Base-by-base conservation (phyloP, 2,888 invertebrate genomes). In the Keiferia lycopersicella region DNA sequence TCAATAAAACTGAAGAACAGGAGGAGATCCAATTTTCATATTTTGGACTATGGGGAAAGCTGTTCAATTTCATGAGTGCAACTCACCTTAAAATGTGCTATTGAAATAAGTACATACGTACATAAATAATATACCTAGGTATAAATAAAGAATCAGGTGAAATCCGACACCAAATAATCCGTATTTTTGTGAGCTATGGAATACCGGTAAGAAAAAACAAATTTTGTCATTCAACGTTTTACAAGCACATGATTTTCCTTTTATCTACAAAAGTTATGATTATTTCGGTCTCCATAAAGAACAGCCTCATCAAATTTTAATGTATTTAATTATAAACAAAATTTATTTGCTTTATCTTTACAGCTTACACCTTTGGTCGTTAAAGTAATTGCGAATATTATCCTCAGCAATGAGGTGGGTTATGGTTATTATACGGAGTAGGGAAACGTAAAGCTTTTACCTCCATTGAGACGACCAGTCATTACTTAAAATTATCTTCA, bases 281-380 rank as follows among this genome's bases (percentile, higher is more conserved):
- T n/a, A 45, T 16, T 45, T 45, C 16, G 45, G n/a, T 45, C 45
- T 45, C 45, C 16, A 0, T 45, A 16, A n/a, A 45, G 45, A 45
- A 45, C n/a, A 7, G 16, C 6, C 0, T 2, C 16, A 4, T n/a
- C 3, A 45, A 16, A n/a, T 1, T 1, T 41, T 4, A 45, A 45
- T 45, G 45, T 4, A n/a, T 45, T n/a, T 7, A 22, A 53, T 53
- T 22, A 22, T 14, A 53, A 26, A 53, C 51, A 53, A 14, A 53
- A 53, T 26, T 22, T 26, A 14, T 14, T 22, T 12, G 11, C 51
- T 22, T 53, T 53, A 53, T 72, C 72, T 64, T 68, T 71, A 74
- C 70, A 61, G 65, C 57, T 38, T 58, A 74, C 70, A 61, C 66
- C 57, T 38, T 58, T 11, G 2, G 20, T 39, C 53, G 53, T 62